Evolutionary conservation across 2,113 vertebrate genomes (phyloP).

Genomic region (Rafetus swinhoei): DNA sequence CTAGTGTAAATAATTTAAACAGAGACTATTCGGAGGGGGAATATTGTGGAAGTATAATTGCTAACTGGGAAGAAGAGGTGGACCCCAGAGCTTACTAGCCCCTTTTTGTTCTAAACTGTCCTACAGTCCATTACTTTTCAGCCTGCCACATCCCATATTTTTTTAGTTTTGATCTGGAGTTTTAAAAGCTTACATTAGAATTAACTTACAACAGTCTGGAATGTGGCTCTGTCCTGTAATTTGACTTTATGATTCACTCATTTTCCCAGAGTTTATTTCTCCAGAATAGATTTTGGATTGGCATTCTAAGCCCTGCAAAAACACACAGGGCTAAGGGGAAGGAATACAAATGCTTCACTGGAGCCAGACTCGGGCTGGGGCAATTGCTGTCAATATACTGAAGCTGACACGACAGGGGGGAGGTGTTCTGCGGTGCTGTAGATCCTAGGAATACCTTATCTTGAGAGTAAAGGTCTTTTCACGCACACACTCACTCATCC

Average conservation of each 20-base stretch:
- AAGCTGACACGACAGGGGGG: conserved; percentile 41
- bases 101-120: not conserved
- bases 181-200: not conserved
- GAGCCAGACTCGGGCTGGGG: conserved; percentile 49
- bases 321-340: conserved; percentile 29
- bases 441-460: conserved; percentile 22
- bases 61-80: not conserved
- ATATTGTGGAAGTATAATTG: not conserved
- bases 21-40: conserved; percentile 40
- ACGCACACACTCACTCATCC: not conserved
- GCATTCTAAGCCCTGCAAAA: conserved; percentile 36
- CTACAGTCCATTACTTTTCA: not conserved
- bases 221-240: not conserved
- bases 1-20: conserved; percentile 63
- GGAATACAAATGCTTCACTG: conserved; percentile 52
- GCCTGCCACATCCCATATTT: not conserved
- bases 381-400: conserved; percentile 46
- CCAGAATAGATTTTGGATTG: not conserved
- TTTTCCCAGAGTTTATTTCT: conserved; percentile 47
- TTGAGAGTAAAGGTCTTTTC: not conserved
- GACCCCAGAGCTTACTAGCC: not conserved
- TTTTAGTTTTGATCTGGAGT: not conserved
- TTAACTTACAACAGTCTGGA: conserved; percentile 2
- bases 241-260: conserved; percentile 48
- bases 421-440: conserved; percentile 20